Base-by-base conservation (phyloP, 2,113 vertebrate genomes). In the Equus przewalskii region DNA sequence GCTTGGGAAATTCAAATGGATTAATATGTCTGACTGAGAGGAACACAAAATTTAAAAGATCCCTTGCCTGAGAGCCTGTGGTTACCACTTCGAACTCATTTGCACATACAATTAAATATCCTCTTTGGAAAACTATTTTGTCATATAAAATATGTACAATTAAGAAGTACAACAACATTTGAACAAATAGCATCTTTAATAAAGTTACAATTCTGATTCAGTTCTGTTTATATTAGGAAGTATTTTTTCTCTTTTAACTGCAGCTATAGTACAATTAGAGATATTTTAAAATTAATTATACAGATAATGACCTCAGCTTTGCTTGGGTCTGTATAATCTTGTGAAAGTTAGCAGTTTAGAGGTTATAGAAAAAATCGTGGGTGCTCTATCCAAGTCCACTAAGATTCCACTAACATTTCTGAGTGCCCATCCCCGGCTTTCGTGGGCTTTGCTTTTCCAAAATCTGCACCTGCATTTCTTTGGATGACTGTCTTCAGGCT, bases 41-140 rank as follows among this genome's bases (percentile, higher is more conserved):
- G 15, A 95, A 69, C 58, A 75, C 28, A 85, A 86, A 56, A 64
- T 84, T 62, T 72, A 67, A 92, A 95, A 64, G 18, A 95, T 79
- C 13, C n/a, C 51, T 96, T 91, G 46, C 8, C 54, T 62, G 54
- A 87, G 36, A 94, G 33, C 18, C 19, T 44, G 4, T n/a, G 49
- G 6, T 92, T 65, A 95, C 24, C 46, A 75, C 90, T 94, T 69
- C 79, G n/a, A 97, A 41, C 36, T 92, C 26, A 60, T 95, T 18
- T 78, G 78, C 14, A 73, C 15, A 78, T 41, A 13, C 12, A 7
- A 84, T 65, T 70, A 95, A 94, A 72, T 73, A 79, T 14, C 49
- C 30, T 73, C 16, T 83, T 78, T 69, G 30, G 30, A 33, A 92
- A 94, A 89, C 21, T 86, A 87, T 75, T 87, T 94, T 65, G 28